Conservation (phyloP, 1,140 invertebrate genomes). For the Helicorthomorpha holstii region DNA sequence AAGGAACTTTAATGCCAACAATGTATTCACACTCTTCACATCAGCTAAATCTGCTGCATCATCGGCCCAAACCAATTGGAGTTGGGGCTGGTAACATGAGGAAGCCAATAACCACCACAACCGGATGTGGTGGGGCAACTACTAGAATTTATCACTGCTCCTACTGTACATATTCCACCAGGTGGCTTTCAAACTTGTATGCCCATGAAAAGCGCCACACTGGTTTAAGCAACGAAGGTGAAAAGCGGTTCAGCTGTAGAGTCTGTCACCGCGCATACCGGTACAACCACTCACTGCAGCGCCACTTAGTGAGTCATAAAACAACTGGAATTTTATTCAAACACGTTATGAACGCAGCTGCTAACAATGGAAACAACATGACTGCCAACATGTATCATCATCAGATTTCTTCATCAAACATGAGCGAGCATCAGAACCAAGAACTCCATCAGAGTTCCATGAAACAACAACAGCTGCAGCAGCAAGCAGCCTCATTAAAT, state of each 20-base stretch:
- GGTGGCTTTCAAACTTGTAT: conserved; percentile 71
- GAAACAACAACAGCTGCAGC: conserved; percentile 9
- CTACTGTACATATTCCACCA: conserved; percentile 72
- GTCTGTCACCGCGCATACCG: conserved; percentile 22
- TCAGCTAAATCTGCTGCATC: no score
- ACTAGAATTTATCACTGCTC: conserved; percentile 62
- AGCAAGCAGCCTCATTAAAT: conserved; percentile 7
- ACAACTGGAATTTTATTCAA: neutral
- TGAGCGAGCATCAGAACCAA: conserved; percentile 7
- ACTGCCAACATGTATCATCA: neutral
- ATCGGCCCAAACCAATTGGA: no score
- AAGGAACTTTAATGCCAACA: no score
- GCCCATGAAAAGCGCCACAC: conserved; percentile 72
- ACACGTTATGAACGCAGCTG: conserved; percentile 4
- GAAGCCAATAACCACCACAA: conserved; percentile 3
- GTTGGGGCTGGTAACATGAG: no score
- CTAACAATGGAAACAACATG: conserved; percentile 7
- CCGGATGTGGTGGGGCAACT: no score
- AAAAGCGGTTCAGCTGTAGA: conserved; percentile 19
- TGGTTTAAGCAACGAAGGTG: conserved; percentile 19
- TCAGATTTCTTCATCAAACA: conserved; percentile 3
- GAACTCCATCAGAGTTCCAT: conserved; percentile 7
- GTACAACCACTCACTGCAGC: conserved; percentile 21
- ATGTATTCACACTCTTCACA: no score
- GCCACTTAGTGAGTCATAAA: conserved; percentile 20